Conservation (phyloP, 2,113 vertebrate species). For the Ciconia boyciana region DNA sequence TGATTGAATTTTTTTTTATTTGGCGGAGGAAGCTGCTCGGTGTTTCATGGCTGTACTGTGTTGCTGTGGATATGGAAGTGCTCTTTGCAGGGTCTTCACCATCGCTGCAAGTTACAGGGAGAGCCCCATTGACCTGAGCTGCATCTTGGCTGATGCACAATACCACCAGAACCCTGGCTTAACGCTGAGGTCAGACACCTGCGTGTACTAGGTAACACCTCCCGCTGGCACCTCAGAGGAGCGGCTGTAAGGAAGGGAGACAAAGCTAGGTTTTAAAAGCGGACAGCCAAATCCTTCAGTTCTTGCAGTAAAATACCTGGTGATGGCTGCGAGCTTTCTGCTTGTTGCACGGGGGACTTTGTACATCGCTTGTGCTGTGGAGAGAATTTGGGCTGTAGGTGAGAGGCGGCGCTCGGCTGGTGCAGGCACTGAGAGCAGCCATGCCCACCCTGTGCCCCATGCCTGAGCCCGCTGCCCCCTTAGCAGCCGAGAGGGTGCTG, state of each 20-base stretch:
- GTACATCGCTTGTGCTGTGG: accelerated
- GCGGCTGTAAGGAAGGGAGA: not conserved
- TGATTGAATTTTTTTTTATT: not conserved
- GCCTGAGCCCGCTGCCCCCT: not conserved
- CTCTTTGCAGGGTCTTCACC: not conserved
- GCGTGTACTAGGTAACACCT: not conserved
- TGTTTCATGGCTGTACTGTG: not conserved
- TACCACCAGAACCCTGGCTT: not conserved
- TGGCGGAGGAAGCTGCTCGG: not conserved
- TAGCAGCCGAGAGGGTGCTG: not conserved
- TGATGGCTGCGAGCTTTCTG: not conserved
- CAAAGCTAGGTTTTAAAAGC: not conserved
- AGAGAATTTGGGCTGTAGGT: not conserved
- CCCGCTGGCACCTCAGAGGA: not conserved
- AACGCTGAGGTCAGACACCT: not conserved
- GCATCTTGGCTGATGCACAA: accelerated
- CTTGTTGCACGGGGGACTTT: not conserved
- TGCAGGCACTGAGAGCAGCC: not conserved
- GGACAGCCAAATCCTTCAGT: not conserved
- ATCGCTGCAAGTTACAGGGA: not conserved
- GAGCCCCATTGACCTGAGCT: not conserved
- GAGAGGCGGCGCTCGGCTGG: accelerated
- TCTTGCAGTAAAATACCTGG: not conserved
- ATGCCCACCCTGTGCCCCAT: not conserved
- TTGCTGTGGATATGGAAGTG: not conserved